Base-by-base conservation (phyloP, 1,140 invertebrate genomes). In the Hyles euphorbiae region DNA sequence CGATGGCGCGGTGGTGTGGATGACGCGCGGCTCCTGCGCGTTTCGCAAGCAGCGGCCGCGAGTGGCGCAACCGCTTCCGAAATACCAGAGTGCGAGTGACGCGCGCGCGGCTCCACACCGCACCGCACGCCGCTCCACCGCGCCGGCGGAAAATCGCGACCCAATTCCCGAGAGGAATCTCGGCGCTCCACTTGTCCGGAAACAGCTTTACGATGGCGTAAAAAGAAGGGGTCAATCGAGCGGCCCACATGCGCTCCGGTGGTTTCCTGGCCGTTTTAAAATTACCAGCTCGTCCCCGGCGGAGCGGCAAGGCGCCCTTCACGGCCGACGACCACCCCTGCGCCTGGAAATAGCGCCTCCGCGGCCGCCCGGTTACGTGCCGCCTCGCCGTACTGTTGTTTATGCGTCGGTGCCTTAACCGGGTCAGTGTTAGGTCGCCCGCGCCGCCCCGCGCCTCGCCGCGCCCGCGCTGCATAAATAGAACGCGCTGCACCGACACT, bases 381-480 rank as follows among this genome's bases (percentile, higher is more conserved):
- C 36, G 60, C 51, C 67, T 69, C 65, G 77, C 72, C 75, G 76
- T 86, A 78, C 80, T 81, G 83, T 80, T 83, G 78, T 78, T 76
- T 76, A 80, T 75, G 76, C 75, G 72, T 61, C 68, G 73, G 36
- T 40, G 36, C 69, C 68, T 78, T 83, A 85, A 84, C 81, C 74
- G 72, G 84, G 84, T 84, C 84, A 87, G 84, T 87, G 84, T 85
- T 87, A 87, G 84, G 80, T 76, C 84, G 76, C 81, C 8, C 63
- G 56, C 70, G 51, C 56, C 58, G 49, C 60, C 12, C 51, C 62
- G 45, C 58, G 49, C 47, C 53, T 3, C 22, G 43, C 8, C 61
- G 55, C 67, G 68, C 65, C 58, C 33, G 50, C 34, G 48, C 32
- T 50, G 48, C 48, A 50, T 22, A 22, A 22, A 22, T 22, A 22